These are phyloP conservation scores for Microcebus murinus DNA, from an alignment of 2,113 vertebrate species.

Conservation along the genomic window DNA sequence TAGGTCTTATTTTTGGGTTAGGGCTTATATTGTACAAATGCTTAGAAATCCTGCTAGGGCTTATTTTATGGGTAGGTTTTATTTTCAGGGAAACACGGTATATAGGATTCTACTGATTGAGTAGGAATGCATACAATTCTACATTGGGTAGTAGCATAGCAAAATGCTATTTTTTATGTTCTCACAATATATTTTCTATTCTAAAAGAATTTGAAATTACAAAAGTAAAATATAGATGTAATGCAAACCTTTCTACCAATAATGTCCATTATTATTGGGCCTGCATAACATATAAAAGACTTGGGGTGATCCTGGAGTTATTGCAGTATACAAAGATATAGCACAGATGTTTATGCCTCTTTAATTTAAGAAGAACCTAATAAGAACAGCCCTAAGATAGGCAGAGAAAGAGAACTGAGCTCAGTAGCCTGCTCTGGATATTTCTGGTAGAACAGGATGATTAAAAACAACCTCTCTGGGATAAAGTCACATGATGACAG, in stretches of 20 bases:
- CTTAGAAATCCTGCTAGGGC: too few relatives aligned
- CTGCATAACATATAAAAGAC: neutral
- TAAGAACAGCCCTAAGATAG: neutral
- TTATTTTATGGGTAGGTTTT: too few relatives aligned
- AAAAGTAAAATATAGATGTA: constrained; percentile 9
- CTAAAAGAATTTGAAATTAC: constrained; percentile 33
- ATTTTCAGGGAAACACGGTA: too few relatives aligned
- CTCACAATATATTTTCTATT: constrained; percentile 29
- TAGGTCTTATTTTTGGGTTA: too few relatives aligned
- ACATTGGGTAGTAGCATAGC: neutral
- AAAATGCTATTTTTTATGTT: constrained; percentile 18
- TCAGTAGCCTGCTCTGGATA: neutral
- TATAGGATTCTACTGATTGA: neutral
- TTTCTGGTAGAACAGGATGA: neutral
- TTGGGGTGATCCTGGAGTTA: neutral
- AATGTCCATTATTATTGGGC: neutral
- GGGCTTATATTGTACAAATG: too few relatives aligned
- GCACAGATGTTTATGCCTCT: neutral
- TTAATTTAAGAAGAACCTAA: neutral
- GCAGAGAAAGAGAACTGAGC: neutral
- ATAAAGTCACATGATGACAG: constrained; percentile 1
- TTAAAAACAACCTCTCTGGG: neutral
- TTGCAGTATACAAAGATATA: neutral
- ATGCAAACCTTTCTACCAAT: neutral
- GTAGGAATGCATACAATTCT: neutral